phyloP scores from a whole-genome alignment of 1,140 invertebrate species.

The Coboldia fuscipes region DNA sequence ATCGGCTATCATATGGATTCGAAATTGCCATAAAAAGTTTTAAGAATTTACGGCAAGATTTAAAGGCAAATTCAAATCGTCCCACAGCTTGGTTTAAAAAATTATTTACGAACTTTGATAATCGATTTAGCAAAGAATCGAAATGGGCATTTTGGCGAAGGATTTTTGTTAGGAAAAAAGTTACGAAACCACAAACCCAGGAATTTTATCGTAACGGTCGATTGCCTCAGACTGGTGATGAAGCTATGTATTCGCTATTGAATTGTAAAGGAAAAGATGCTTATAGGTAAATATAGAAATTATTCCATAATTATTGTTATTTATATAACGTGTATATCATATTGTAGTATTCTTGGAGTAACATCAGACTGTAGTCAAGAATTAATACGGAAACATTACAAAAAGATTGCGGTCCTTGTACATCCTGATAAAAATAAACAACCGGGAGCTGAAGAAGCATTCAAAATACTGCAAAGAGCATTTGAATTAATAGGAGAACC shows the following conservation, averaged over 20 bases:
- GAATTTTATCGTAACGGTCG: slow-evolving; percentile 21
- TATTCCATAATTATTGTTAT: background rate
- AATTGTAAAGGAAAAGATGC: slow-evolving; percentile 90
- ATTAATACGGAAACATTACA: slow-evolving; percentile 86
- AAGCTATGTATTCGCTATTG: slow-evolving; percentile 78
- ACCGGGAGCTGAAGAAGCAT: slow-evolving; percentile 84
- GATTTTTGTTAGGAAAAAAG: slow-evolving; percentile 14
- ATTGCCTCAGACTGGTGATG: slow-evolving; percentile 73
- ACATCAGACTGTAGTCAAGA: slow-evolving; percentile 71
- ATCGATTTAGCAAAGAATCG: slow-evolving; percentile 16
- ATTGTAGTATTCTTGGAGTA: slow-evolving; percentile 65
- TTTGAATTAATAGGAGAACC: slow-evolving; percentile 88
- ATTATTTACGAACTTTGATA: slow-evolving; percentile 16
- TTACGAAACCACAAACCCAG: slow-evolving; percentile 9
- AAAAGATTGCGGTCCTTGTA: slow-evolving; percentile 76
- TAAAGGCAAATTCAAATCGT: slow-evolving; percentile 18
- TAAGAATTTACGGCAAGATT: slow-evolving; percentile 13
- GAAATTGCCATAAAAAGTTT: slow-evolving; percentile 10
- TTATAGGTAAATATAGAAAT: slow-evolving; percentile 38
- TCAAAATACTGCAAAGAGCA: slow-evolving; percentile 84
- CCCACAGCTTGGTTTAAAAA: slow-evolving; percentile 17
- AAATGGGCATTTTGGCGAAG: slow-evolving; percentile 17
- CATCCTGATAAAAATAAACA: slow-evolving; percentile 92
- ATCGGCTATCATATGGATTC: slow-evolving; percentile 19
- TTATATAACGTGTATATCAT: background rate